Conservation (phyloP, 2,113 vertebrate species). For the Hepsetus odoe region DNA sequence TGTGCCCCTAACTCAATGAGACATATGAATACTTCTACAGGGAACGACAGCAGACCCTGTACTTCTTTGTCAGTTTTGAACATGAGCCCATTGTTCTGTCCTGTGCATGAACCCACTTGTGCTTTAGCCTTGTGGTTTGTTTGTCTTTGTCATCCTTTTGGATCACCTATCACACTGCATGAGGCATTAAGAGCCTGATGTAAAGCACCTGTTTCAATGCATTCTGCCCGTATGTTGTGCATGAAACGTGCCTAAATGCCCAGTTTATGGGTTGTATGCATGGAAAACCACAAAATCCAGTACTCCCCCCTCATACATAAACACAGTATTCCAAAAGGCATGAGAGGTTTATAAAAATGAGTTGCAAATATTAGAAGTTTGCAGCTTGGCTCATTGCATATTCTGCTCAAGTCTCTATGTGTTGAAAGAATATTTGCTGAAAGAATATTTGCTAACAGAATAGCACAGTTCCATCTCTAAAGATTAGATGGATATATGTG, state of each 20-base stretch:
- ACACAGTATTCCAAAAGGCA: no score
- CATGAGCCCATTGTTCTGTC: background rate
- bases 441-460: background rate
- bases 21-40: background rate
- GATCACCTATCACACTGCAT: background rate
- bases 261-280: no score
- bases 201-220: background rate
- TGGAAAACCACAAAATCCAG: background rate
- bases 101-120: background rate
- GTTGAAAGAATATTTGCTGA: background rate
- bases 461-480: background rate
- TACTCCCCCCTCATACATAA: no score
- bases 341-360: no score
- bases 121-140: background rate
- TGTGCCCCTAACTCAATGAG: slow-evolving; percentile 13
- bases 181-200: background rate
- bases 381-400: no score
- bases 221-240: background rate
- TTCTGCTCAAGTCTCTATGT: background rate
- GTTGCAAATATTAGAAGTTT: no score
- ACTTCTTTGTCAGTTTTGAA: slow-evolving; percentile 11
- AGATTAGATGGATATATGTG: background rate
- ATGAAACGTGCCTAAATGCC: slow-evolving; percentile 7
- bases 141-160: slow-evolving; percentile 16
- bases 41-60: background rate